Conservation (phyloP, 2,888 invertebrate genomes). For the Furcula furcula region DNA sequence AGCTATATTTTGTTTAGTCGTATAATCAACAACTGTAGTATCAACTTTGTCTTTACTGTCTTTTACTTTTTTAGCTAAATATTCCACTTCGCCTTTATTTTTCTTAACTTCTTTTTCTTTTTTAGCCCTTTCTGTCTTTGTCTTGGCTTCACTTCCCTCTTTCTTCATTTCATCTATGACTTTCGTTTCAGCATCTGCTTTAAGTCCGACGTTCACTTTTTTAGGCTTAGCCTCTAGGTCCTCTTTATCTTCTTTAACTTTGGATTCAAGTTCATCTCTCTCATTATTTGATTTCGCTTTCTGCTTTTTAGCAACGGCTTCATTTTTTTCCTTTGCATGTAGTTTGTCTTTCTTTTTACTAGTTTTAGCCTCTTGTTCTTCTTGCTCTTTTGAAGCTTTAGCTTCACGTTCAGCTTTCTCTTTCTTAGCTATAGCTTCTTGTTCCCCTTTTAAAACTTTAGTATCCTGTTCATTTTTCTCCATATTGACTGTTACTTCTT, state of each 20-base stretch:
- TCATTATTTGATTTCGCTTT: neutral
- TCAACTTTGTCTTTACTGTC: no score
- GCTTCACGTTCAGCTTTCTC: neutral
- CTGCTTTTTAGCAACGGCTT: neutral
- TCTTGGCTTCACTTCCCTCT: neutral
- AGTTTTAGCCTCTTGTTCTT: no score
- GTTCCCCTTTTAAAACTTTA: constrained; percentile 2
- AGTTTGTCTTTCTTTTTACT: no score
- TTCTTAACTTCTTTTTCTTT: neutral
- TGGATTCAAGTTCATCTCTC: neutral
- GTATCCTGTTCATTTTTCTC: neutral
- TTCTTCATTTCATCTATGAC: no score
- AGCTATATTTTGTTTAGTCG: no score
- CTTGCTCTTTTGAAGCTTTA: no score
- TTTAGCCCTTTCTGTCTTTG: neutral
- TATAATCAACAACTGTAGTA: no score
- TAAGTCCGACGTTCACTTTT: neutral
- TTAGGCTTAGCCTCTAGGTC: neutral
- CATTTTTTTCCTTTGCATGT: no score
- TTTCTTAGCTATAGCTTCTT: constrained; percentile 4
- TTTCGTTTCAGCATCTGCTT: neutral
- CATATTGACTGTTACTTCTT: neutral
- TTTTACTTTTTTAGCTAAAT: neutral
- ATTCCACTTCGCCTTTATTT: neutral
- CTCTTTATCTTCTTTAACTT: neutral